Evolutionary conservation across 2,888 invertebrate genomes (phyloP).

Genomic region (Pseudococcus jackbeardsleyi): DNA sequence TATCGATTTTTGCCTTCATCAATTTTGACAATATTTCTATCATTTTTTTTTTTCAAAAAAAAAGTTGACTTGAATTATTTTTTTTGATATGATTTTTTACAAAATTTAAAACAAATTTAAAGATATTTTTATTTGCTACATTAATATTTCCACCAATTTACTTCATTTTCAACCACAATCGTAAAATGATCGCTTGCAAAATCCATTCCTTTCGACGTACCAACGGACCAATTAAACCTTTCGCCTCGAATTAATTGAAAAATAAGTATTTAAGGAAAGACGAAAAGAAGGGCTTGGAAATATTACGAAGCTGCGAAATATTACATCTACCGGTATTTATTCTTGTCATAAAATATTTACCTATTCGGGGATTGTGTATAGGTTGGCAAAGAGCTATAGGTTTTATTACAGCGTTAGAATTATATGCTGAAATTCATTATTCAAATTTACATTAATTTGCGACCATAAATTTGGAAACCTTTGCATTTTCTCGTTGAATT

Average conservation of each 20-base stretch:
- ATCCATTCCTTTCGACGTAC: too few species aligned
- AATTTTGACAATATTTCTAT: too few species aligned
- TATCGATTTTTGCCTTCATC: too few species aligned
- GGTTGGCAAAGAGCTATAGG: background rate
- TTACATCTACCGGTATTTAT: conserved; percentile 11
- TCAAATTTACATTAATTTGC: conserved; percentile 30
- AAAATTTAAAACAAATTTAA: too few species aligned
- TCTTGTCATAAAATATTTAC: conserved; percentile 30
- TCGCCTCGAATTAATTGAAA: background rate
- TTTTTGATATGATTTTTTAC: too few species aligned
- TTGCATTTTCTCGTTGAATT: conserved; percentile 20
- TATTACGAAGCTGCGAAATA: background rate
- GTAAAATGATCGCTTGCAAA: too few species aligned
- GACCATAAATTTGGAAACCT: conserved; percentile 20
- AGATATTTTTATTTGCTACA: too few species aligned
- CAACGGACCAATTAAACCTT: too few species aligned
- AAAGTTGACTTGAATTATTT: too few species aligned
- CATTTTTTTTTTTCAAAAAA: too few species aligned
- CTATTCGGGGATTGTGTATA: background rate
- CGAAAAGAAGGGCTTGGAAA: background rate
- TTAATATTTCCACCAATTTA: too few species aligned
- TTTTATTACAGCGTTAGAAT: background rate
- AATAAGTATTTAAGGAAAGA: background rate
- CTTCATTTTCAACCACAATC: too few species aligned
- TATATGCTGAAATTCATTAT: conserved; percentile 33